Evolutionary conservation across 2,113 vertebrate species (phyloP), one percentile per base, ranked within the genome.

Genomic region (Ceyx margarethae): DNA sequence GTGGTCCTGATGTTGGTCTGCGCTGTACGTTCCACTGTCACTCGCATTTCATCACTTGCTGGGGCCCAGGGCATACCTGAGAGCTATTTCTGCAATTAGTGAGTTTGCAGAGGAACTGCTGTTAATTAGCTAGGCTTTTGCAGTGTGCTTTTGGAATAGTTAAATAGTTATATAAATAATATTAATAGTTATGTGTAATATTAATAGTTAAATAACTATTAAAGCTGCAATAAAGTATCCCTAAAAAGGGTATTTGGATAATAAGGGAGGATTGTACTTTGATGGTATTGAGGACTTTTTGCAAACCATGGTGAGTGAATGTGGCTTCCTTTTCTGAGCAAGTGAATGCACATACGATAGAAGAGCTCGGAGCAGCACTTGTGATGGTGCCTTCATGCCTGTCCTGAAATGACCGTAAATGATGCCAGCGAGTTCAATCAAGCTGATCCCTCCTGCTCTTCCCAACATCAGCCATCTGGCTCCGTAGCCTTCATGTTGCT

Each of bases 381-480:
- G 1, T 5, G 37, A 9, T 56, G 46, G 40, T 74, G 79, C 79
- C 61, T 61, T 74, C 3, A 0, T 80, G 78, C 66, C 84, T 95
- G 90, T 85, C 87, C 93, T 87, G 76, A 61, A 42, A 42, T 60
- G 72, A 13, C 76, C 2, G 2, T 67, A 81, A 45, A 4, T 4
- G 2, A 54, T 85, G 69, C 72, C 90, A 90, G 73, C 1, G 3
- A 25, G 68, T 68, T 64, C 81, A 81, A 16, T 37, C 67, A 60
- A 12, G 33, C 93, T 87, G 75, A 16, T 84, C n/a, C 60, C 19
- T 21, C 45, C 68, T 93, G 82, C 73, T 83, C 26, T 73, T 50
- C 21, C 87, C 60, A 78, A 77, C 79, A 87, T 33, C 71, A 82
- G 50, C 93, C 95, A 85, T 76, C 82, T 82, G 90, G 51, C 57